Percentiles rank a stretch among this genome's conserved stretches.
Conservation (phyloP, 2,797 vertebrate species). For the Prionace glauca region DNA sequence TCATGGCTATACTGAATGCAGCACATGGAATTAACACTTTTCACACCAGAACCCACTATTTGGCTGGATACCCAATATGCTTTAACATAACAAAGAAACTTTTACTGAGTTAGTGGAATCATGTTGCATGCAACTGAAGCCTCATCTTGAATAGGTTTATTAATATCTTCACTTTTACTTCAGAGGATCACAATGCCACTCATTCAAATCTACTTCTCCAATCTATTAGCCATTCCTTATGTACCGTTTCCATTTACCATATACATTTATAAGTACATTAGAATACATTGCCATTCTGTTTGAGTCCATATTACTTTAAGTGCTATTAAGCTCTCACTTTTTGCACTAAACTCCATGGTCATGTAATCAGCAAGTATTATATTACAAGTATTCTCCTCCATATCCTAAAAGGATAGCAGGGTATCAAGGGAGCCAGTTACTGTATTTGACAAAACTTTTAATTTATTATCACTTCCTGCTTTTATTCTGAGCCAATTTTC, state of each 20-base stretch:
- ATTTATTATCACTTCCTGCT: not conserved
- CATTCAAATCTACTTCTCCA: not conserved
- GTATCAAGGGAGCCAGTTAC: not conserved
- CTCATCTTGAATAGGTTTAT: not conserved
- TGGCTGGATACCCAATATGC: not conserved
- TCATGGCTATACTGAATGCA: not conserved
- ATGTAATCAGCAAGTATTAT: not conserved
- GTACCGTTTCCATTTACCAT: not conserved
- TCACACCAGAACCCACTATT: not conserved
- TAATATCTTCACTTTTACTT: not conserved
- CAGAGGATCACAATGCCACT: not conserved
- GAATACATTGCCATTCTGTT: not conserved
- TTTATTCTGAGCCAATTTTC: not conserved
- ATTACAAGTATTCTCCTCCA: not conserved
- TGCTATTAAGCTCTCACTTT: not conserved
- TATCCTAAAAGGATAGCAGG: not conserved
- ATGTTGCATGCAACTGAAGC: not conserved
- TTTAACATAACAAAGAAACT: not conserved
- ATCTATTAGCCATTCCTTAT: not conserved
- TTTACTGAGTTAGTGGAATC: not conserved
- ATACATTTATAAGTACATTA: not conserved
- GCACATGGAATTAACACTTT: not conserved
- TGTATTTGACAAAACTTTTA: not conserved
- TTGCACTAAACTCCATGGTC: not conserved
- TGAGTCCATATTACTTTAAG: not conserved